These are phyloP conservation scores for Tetragnatha montana DNA, from an alignment of 2,888 invertebrate genomes.

Conservation along the genomic window DNA sequence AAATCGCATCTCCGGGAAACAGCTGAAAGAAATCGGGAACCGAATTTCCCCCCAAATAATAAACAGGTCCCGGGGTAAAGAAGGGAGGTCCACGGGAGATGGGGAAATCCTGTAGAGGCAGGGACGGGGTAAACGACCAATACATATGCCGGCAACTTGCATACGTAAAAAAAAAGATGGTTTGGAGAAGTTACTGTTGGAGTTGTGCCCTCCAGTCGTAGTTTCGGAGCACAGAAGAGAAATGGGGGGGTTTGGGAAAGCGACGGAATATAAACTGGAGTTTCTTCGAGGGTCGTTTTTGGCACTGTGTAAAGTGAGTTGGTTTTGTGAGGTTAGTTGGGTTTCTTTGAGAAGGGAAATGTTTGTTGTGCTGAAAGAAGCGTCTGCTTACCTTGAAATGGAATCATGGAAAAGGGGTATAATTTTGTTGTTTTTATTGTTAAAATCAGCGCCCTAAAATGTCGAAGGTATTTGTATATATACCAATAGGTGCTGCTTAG, in stretches of 20 bases:
- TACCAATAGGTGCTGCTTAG: too few species aligned
- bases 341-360: background rate
- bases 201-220: background rate
- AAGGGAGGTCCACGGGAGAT: background rate
- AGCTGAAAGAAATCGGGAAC: background rate
- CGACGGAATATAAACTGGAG: background rate
- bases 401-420: too few species aligned
- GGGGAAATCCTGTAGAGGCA: background rate
- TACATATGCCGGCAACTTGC: background rate
- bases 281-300: background rate
- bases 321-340: too few species aligned
- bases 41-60: constrained; percentile 17
- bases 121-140: background rate
- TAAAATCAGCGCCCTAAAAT: too few species aligned
- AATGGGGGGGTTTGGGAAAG: background rate
- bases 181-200: background rate
- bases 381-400: background rate
- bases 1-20: background rate
- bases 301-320: too few species aligned
- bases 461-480: too few species aligned
- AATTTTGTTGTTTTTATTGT: too few species aligned
- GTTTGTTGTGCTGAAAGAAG: background rate
- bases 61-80: constrained; percentile 4
- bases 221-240: background rate
- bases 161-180: background rate